Conservation (phyloP, 2,888 invertebrate species). For the Epistrophella euchroma region DNA sequence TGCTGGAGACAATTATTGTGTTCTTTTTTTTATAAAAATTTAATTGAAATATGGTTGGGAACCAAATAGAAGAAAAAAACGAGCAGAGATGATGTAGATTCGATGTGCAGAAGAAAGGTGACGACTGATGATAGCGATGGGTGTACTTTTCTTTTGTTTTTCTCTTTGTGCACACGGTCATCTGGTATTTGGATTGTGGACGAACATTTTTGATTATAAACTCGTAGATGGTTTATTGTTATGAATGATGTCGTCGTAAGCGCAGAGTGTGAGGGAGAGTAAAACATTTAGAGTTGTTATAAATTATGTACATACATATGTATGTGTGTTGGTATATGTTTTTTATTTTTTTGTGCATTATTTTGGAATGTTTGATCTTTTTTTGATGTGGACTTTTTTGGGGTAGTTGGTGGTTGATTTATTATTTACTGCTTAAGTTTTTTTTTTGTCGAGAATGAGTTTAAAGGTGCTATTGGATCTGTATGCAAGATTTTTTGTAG, state of each 20-base stretch:
- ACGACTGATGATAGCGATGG: constrained; percentile 29
- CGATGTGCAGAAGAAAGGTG: constrained; percentile 14
- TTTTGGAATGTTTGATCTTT: constrained; percentile 1
- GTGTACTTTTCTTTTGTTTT: constrained; percentile 35
- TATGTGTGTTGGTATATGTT: not conserved
- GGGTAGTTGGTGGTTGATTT: constrained; percentile 6
- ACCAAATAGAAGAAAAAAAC: constrained; percentile 45
- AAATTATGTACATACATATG: not conserved
- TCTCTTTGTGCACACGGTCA: constrained; percentile 39
- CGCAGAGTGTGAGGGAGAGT: constrained; percentile 12
- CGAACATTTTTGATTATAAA: constrained; percentile 32
- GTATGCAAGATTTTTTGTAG: too few species aligned
- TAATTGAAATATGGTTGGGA: constrained; percentile 50
- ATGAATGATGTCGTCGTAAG: constrained; percentile 32
- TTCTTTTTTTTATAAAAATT: constrained; percentile 46
- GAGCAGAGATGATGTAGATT: constrained; percentile 41
- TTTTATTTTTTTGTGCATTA: constrained; percentile 27
- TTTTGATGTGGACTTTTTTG: not conserved
- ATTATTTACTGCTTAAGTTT: not conserved
- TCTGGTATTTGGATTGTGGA: constrained; percentile 27
- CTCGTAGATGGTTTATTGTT: constrained; percentile 18
- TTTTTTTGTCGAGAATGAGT: too few species aligned
- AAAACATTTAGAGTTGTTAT: constrained; percentile 33
- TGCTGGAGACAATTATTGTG: constrained; percentile 57
- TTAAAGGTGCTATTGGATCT: too few species aligned